A percentile compares a stretch with the other conserved stretches of the same genome.
Conservation (phyloP, 1,140 invertebrate genomes). For the Drosophila asahinai region DNA sequence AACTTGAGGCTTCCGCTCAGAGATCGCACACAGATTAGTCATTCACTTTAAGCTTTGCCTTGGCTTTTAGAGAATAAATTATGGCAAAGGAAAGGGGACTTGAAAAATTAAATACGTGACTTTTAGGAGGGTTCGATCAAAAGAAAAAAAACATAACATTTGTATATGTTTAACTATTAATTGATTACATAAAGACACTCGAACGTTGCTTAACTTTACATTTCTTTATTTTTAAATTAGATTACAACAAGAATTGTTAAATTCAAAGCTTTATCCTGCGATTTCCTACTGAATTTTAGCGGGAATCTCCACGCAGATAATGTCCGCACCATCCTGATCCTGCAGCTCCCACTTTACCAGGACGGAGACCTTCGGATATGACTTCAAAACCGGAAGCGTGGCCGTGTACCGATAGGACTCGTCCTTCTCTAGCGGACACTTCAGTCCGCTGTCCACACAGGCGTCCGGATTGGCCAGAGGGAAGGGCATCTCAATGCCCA, state of each 20-base stretch:
- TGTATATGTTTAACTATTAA: background rate
- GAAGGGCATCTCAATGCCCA: conserved; percentile 90
- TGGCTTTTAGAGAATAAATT: background rate
- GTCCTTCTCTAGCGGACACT: conserved; percentile 88
- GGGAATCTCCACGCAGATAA: conserved; percentile 89
- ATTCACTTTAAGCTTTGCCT: background rate
- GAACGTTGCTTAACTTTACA: conserved; percentile 2
- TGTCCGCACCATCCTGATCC: conserved; percentile 87
- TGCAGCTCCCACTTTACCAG: conserved; percentile 90
- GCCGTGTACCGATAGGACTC: conserved; percentile 87
- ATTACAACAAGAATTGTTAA: conserved; percentile 27
- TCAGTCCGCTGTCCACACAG: conserved; percentile 88
- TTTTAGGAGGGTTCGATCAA: background rate
- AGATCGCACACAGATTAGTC: conserved; percentile 24
- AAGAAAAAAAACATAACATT: too few species aligned
- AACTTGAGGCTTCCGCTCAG: conserved; percentile 48
- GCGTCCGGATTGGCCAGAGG: conserved; percentile 89
- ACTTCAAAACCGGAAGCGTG: conserved; percentile 87
- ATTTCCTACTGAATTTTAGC: conserved; percentile 86
- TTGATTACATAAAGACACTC: background rate
- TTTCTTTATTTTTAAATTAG: conserved; percentile 43
- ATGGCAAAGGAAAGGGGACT: background rate
- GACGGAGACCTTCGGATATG: conserved; percentile 89
- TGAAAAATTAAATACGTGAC: background rate
- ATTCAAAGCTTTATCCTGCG: background rate